Percentiles rank a stretch among this genome's conserved stretches.
phyloP scores from a whole-genome alignment of 2,113 vertebrate genomes.

The Nicator chloris region DNA sequence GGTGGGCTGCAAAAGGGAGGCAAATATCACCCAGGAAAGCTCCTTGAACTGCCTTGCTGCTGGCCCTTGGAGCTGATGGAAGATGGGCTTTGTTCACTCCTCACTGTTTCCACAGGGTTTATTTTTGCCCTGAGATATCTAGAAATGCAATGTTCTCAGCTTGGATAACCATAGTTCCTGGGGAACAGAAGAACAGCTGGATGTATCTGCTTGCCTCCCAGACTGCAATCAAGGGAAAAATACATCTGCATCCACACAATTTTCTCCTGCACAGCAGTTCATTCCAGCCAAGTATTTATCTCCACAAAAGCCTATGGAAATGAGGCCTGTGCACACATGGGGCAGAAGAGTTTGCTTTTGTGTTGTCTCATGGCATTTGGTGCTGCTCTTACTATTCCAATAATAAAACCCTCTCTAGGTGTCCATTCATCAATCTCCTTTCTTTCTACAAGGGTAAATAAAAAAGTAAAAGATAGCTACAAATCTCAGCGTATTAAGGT shows the following conservation, averaged over 20 bases:
- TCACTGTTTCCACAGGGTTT: neutral
- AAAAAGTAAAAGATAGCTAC: neutral
- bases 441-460: neutral
- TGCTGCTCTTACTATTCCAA: neutral
- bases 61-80: neutral
- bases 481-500: neutral
- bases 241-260: constrained; percentile 3
- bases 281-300: neutral
- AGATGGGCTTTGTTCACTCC: neutral
- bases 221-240: constrained; percentile 7
- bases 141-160: neutral
- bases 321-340: neutral
- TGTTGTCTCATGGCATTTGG: neutral
- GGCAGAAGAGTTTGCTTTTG: neutral
- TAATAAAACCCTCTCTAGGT: neutral
- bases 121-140: neutral
- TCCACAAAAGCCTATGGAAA: neutral
- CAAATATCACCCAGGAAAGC: neutral
- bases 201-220: constrained; percentile 15
- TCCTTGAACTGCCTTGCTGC: neutral
- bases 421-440: neutral
- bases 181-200: constrained; percentile 44
- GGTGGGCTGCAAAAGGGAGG: neutral
- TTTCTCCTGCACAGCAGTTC: neutral
- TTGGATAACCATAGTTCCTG: neutral